A percentile compares a stretch with the other conserved stretches of the same genome.
These are phyloP conservation scores for Diorhabda sublineata DNA, from an alignment of 1,140 invertebrate species.

Conservation along the genomic window DNA sequence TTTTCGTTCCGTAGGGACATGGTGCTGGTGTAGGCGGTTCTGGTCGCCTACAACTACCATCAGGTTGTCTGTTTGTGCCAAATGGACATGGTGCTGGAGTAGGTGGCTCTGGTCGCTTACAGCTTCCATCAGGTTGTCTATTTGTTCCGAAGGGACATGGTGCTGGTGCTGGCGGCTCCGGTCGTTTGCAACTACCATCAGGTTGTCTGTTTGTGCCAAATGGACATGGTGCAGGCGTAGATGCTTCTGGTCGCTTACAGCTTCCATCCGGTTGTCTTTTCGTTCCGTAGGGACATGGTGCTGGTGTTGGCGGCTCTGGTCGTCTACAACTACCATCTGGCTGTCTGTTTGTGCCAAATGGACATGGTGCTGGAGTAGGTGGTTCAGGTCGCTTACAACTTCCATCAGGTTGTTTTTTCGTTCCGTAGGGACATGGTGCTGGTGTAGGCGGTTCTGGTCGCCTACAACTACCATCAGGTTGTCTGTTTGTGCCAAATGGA, in stretches of 20 bases:
- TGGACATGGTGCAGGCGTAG: background rate
- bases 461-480: conserved; percentile 23
- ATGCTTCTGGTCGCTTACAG: conserved; percentile 5
- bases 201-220: conserved; percentile 16
- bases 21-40: background rate
- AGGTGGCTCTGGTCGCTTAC: background rate
- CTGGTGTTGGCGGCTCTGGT: conserved; percentile 4
- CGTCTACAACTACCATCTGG: conserved; percentile 19
- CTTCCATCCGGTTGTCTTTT: background rate
- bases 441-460: background rate
- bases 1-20: conserved; percentile 18
- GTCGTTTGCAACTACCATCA: conserved; percentile 12
- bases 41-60: background rate
- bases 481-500: conserved; percentile 10
- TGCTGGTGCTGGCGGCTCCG: conserved; percentile 9
- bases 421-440: conserved; percentile 14
- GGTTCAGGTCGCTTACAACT: conserved; percentile 11
- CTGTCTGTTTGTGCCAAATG: conserved; percentile 12
- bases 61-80: no score
- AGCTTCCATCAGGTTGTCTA: conserved; percentile 21
- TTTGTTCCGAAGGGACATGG: conserved; percentile 21
- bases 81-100: conserved; percentile 19
- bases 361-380: conserved; percentile 1
- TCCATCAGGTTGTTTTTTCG: conserved; percentile 23
- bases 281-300: background rate